phyloP scores from a whole-genome alignment of 1,140 invertebrate species.

The Centruroides vittatus region DNA sequence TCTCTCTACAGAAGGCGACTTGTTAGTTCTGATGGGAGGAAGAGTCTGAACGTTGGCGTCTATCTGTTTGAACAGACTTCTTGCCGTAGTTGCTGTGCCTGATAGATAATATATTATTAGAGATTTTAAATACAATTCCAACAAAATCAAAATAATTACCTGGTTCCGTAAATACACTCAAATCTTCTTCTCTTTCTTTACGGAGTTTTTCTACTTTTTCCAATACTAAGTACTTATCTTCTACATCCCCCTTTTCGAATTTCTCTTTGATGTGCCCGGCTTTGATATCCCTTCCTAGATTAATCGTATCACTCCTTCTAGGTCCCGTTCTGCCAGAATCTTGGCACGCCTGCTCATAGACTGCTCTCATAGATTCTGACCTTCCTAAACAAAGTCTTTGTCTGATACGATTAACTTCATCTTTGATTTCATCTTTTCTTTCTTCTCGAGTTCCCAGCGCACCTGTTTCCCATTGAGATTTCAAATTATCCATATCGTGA shows the following conservation, averaged over 20 bases:
- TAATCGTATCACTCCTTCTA: slow-evolving; percentile 6
- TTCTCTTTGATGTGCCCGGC: slow-evolving; percentile 57
- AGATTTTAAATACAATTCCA: background rate
- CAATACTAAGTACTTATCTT: slow-evolving; percentile 35
- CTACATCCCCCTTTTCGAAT: slow-evolving; percentile 64
- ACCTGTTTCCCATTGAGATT: slow-evolving; percentile 29
- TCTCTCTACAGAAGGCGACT: slow-evolving; percentile 26
- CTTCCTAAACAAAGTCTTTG: slow-evolving; percentile 18
- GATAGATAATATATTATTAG: background rate
- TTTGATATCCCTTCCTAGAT: slow-evolving; percentile 40
- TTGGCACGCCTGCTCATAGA: slow-evolving; percentile 75
- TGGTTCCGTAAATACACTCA: slow-evolving; percentile 57
- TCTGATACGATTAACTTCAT: slow-evolving; percentile 69
- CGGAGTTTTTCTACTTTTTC: slow-evolving; percentile 33
- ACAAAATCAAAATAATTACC: slow-evolving; percentile 34
- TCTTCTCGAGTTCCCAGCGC: slow-evolving; percentile 38
- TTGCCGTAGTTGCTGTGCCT: slow-evolving; percentile 74
- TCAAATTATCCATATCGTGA: slow-evolving; percentile 65
- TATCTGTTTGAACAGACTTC: slow-evolving; percentile 67
- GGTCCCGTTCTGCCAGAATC: slow-evolving; percentile 38
- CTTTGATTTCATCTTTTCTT: slow-evolving; percentile 55
- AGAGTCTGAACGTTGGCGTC: slow-evolving; percentile 40
- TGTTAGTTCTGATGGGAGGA: slow-evolving; percentile 23
- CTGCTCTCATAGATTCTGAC: slow-evolving; percentile 51
- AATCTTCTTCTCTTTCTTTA: slow-evolving; percentile 49